These are phyloP conservation scores for Crocallis elinguaria DNA, from an alignment of 2,888 invertebrate species.

Conservation along the genomic window DNA sequence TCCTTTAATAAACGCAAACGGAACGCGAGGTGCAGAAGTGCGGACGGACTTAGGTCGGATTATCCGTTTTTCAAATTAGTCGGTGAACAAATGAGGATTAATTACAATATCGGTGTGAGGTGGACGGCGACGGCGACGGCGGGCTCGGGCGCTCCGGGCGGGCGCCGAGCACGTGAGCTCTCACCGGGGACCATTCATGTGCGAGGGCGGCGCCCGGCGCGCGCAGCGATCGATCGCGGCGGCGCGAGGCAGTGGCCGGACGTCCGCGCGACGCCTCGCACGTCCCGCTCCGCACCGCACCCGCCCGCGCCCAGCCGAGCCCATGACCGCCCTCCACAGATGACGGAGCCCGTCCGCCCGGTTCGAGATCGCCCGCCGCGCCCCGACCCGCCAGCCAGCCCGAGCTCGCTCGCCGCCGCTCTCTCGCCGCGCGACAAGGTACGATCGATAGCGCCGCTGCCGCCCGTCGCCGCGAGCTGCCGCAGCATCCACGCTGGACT, in stretches of 20 bases:
- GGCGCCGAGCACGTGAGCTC: conserved; percentile 74
- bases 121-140: neutral
- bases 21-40: conserved; percentile 21
- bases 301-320: conserved; percentile 54
- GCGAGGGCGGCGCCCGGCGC: conserved; percentile 76
- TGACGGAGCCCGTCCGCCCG: conserved; percentile 83
- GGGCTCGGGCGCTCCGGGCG: neutral
- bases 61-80: conserved; percentile 33
- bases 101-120: conserved; percentile 28
- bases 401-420: conserved; percentile 59
- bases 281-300: conserved; percentile 55
- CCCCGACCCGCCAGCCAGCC: conserved; percentile 62
- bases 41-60: conserved; percentile 26
- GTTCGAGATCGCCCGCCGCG: conserved; percentile 61
- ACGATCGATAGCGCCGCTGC: conserved; percentile 65
- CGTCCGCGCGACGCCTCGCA: conserved; percentile 71
- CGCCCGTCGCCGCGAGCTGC: conserved; percentile 53
- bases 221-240: conserved; percentile 70
- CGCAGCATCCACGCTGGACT: conserved; percentile 46
- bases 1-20: conserved; percentile 21
- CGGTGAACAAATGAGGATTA: conserved; percentile 28
- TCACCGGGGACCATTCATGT: conserved; percentile 78
- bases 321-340: conserved; percentile 81
- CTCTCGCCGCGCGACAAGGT: conserved; percentile 67
- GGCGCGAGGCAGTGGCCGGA: conserved; percentile 73